Evolutionary conservation across 2,113 vertebrate species (phyloP), one percentile per base, ranked within the genome.

Genomic region (Phalacrocorax brasilianus): DNA sequence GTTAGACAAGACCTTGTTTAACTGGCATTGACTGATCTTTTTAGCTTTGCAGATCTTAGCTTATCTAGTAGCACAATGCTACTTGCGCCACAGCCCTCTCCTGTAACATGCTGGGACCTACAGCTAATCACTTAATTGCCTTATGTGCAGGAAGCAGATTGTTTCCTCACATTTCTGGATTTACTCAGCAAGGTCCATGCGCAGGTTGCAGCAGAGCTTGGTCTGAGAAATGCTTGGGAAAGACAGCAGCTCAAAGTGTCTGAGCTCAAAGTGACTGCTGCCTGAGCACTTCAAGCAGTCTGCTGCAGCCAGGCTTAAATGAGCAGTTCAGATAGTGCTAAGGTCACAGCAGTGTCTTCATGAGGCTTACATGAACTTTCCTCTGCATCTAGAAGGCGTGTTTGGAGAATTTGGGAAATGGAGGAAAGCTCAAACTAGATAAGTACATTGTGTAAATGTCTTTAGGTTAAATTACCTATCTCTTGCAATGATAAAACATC

Each of bases 101-200:
- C 40, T 78, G 20, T 38, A 38, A 58, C 1, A 0, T 28, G 14
- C 35, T 73, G 74, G 33, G 15, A 70, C 17, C 35, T 30, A 32
- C 78, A 88, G 5, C 17, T 61, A 14, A 47, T 72, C 58, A 23
- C 21, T 66, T 40, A 12, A 32, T 22, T 68, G 76, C 17, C 14
- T 1, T 32, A 13, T 4, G 4, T 53, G 42, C 14, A 17, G 33
- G 16, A 70, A 58, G 7, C 2, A 0, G 0, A 13, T 44, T 58
- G n/a, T 38, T 70, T 86, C 35, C 30, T 33, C 7, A 4, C 17
- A 8, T 50, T 68, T 91, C 50, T 86, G 45, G 35, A 22, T 74
- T 83, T 84, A 53, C 30, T 33, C 15, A 80, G 32, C 44, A 76
- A 92, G 53, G 27, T 65, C 11, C 0, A 0, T 17, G 45, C 11